Base-by-base conservation (phyloP, 1,140 invertebrate genomes). In the Leucophenga varia region DNA sequence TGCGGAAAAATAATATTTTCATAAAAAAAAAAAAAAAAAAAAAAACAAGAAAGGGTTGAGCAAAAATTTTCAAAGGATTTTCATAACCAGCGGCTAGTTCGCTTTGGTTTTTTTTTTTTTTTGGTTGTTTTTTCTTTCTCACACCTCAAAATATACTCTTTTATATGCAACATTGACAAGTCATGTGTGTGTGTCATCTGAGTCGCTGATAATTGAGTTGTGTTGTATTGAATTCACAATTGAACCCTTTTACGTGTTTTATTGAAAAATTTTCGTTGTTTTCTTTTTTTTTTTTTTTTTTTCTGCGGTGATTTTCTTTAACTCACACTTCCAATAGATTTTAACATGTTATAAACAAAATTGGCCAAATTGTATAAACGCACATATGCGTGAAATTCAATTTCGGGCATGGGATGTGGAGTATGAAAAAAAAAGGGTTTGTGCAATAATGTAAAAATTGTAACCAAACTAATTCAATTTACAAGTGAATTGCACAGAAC, bases 351-450 rank as follows among this genome's bases (percentile, higher is more conserved):
- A 41, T 69, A 69, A 59, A 57, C 65, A 69, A 59, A 69, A 69
- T 69, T 69, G 64, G 64, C 61, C 61, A 69, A 69, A 69, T 69
- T 69, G 64, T 69, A 53, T 69, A 69, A 69, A 59, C 58, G 61
- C 64, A 69, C 64, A 69, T 69, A 69, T 69, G 64, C 64, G 65
- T 69, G 64, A 69, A 69, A 69, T 69, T 69, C 58, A 61, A 69
- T 69, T 69, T 61, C 18, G 16, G 14, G 18, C 32, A 40, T 39
- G 42, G 18, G 42, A 40, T 39, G 42, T 38, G 39, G 37, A 12
- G 12, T 39, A 17, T 32, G n/a, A n/a, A n/a, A 14, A n/a, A n/a
- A 14, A 31, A 43, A 43, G 39, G n/a, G 36, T 34, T 19, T 46
- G 31, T 21, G 19, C 9, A 14, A 44, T 17, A 18, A n/a, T n/a